A percentile compares a stretch with the other conserved stretches of the same genome.
Conservation (phyloP, 2,888 invertebrate species). For the Pristionchus exspectatus region DNA sequence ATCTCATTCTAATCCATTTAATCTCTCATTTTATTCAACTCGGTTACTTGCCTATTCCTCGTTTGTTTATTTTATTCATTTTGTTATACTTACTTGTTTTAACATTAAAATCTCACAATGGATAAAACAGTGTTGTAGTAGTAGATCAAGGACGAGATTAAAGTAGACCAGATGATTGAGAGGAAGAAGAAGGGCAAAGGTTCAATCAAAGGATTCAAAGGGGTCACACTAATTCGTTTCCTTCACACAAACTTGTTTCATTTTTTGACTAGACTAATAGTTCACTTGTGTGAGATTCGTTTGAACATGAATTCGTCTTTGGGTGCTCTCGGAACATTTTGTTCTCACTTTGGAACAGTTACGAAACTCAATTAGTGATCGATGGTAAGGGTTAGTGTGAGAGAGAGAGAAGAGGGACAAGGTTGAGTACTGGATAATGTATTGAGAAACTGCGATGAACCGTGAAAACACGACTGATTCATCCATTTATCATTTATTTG, state of each 20-base stretch:
- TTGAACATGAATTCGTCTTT: background rate
- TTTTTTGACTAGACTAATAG: conserved; percentile 13
- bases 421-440: conserved; percentile 11
- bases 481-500: conserved; percentile 42
- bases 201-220: conserved; percentile 22
- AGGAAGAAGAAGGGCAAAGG: background rate
- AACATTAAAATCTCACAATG: background rate
- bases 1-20: conserved; percentile 10
- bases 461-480: conserved; percentile 37
- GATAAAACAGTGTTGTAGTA: background rate
- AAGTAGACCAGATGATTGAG: conserved; percentile 36
- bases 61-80: conserved; percentile 14
- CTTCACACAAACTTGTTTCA: background rate
- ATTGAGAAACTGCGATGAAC: conserved; percentile 43
- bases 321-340: background rate
- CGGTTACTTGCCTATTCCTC: background rate
- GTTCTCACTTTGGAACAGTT: background rate
- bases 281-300: background rate
- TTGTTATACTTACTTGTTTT: conserved; percentile 14
- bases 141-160: conserved; percentile 36
- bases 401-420: background rate
- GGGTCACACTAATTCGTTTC: background rate
- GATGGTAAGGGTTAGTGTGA: background rate
- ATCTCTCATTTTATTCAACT: background rate
- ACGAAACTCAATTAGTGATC: background rate